Percentiles rank a stretch among this genome's conserved stretches.
These are phyloP conservation scores for Corythaeola cristata DNA, from an alignment of 2,113 vertebrate species.

Conservation along the genomic window DNA sequence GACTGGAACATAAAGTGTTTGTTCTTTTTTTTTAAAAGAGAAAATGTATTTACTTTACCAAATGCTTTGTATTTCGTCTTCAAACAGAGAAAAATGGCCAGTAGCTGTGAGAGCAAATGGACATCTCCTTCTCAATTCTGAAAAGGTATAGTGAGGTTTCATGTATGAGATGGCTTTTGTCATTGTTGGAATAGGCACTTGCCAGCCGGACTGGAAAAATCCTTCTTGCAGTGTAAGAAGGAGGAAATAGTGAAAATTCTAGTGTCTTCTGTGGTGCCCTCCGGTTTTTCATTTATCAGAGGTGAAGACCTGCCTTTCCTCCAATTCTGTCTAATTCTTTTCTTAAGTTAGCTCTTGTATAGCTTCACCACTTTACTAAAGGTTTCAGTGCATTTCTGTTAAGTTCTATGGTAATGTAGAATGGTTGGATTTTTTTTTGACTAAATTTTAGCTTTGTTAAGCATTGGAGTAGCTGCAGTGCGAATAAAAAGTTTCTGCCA, in stretches of 20 bases:
- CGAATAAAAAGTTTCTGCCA: not conserved
- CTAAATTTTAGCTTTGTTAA: not conserved
- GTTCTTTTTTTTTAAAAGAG: not conserved
- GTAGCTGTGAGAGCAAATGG: slow-evolving; percentile 94
- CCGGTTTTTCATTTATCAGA: not conserved
- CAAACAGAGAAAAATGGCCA: slow-evolving; percentile 91
- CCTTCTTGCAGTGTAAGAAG: not conserved
- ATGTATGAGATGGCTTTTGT: not conserved
- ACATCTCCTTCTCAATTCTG: slow-evolving; percentile 95
- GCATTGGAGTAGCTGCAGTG: not conserved
- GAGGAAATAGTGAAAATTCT: not conserved
- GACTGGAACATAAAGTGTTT: not conserved
- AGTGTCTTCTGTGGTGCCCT: not conserved
- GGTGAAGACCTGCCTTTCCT: not conserved
- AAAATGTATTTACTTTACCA: not conserved
- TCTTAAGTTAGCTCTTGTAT: not conserved
- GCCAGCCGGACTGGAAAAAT: not conserved
- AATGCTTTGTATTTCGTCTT: not conserved
- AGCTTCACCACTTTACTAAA: not conserved
- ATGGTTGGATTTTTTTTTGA: not conserved
- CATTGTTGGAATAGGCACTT: not conserved
- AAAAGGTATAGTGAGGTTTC: slow-evolving; percentile 82
- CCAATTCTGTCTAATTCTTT: not conserved
- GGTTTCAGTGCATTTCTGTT: not conserved
- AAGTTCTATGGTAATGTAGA: not conserved